Percentiles rank a stretch among this genome's conserved stretches.
Conservation (phyloP, 2,888 invertebrate species). For the Hirtodrosophila histrioides region DNA sequence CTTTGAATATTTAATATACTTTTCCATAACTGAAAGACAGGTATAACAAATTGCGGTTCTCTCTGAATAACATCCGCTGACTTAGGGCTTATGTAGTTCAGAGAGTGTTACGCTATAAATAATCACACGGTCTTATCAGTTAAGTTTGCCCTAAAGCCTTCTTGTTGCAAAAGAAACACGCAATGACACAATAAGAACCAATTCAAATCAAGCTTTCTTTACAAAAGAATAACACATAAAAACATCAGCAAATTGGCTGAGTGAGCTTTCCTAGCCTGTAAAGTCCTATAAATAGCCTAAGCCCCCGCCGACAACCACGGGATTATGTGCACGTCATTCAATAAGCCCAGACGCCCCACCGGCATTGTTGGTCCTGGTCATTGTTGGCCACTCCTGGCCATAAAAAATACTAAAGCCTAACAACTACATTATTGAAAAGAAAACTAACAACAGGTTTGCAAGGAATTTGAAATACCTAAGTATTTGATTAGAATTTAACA, state of each 20-base stretch:
- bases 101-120: not conserved
- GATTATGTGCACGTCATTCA: constrained; percentile 38
- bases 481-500: too few species aligned
- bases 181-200: constrained; percentile 14
- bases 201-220: constrained; percentile 32
- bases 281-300: constrained; percentile 39
- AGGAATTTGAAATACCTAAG: too few species aligned
- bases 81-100: too few species aligned
- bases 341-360: constrained; percentile 26
- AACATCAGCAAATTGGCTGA: constrained; percentile 8
- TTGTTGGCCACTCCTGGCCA: too few species aligned
- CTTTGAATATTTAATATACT: too few species aligned
- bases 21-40: too few species aligned
- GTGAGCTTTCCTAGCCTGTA: not conserved
- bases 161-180: constrained; percentile 23
- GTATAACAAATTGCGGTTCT: too few species aligned
- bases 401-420: too few species aligned
- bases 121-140: constrained; percentile 10
- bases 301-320: constrained; percentile 7
- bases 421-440: too few species aligned
- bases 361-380: not conserved
- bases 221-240: constrained; percentile 9
- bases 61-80: too few species aligned
- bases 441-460: too few species aligned
- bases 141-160: not conserved